Conservation (phyloP, 2,888 invertebrate species). For the Sabatieria punctata region DNA sequence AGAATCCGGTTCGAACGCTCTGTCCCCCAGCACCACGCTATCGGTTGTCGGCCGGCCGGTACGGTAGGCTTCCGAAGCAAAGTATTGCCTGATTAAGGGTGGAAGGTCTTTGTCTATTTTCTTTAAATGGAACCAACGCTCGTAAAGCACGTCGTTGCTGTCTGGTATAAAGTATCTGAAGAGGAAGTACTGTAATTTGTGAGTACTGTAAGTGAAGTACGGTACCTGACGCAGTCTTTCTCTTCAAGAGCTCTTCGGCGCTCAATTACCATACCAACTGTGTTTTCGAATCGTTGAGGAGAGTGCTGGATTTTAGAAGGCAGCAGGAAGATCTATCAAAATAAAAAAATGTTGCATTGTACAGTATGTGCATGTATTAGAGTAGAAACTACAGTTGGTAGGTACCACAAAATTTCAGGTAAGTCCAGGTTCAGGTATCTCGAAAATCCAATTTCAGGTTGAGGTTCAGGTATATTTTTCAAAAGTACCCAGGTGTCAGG, state of each 20-base stretch:
- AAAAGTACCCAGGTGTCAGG: no score
- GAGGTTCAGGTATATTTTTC: no score
- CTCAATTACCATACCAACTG: constrained; percentile 42
- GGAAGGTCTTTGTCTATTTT: constrained; percentile 38
- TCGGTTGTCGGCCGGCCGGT: constrained; percentile 30
- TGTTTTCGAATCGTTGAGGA: constrained; percentile 39
- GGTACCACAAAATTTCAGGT: no score
- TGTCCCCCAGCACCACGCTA: no score
- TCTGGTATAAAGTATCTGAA: constrained; percentile 35
- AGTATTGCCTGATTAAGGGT: constrained; percentile 36
- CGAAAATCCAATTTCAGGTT: no score
- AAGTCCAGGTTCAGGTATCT: no score
- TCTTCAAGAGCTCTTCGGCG: constrained; percentile 35
- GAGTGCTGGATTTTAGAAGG: constrained; percentile 41
- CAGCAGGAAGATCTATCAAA: constrained; percentile 41
- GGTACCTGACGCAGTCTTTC: constrained; percentile 38
- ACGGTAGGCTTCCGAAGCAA: constrained; percentile 34
- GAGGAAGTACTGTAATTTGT: not conserved
- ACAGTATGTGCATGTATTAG: no score
- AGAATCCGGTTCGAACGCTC: not conserved
- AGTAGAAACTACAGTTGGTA: no score
- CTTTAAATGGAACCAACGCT: constrained; percentile 40
- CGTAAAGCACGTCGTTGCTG: constrained; percentile 36
- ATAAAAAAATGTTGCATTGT: no score
- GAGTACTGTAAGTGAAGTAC: constrained; percentile 1